Conservation (phyloP, 2,113 vertebrate species). For the Neofelis nebulosa region DNA sequence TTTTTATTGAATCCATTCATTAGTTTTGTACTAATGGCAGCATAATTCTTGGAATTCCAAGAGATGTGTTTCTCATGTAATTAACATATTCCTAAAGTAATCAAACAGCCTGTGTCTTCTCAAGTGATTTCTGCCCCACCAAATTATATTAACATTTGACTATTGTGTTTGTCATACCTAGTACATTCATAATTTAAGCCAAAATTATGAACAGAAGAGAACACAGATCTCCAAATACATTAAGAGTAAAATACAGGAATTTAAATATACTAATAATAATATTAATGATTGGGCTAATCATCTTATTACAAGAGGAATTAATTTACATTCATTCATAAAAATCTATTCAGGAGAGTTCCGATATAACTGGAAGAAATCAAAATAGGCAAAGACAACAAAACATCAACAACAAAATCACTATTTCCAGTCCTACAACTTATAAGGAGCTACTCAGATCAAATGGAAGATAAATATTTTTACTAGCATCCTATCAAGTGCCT, state of each 20-base stretch:
- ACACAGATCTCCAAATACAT: background rate
- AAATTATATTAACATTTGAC: background rate
- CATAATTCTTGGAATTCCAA: background rate
- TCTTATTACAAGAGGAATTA: background rate
- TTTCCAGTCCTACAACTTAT: background rate
- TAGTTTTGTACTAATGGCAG: background rate
- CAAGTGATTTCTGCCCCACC: background rate
- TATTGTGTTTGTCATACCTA: background rate
- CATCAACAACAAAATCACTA: background rate
- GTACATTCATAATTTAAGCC: background rate
- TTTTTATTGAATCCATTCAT: background rate
- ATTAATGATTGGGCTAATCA: background rate
- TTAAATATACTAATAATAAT: background rate
- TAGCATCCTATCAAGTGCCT: background rate
- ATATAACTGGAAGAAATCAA: background rate
- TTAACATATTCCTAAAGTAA: slow-evolving; percentile 23
- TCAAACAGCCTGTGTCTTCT: background rate
- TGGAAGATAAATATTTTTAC: background rate
- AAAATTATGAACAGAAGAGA: background rate
- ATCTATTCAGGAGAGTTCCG: background rate
- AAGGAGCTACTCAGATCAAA: background rate
- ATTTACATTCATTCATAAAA: background rate
- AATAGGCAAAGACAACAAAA: background rate
- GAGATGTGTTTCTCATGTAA: background rate
- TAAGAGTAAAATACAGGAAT: background rate